These are phyloP conservation scores for Thera obeliscata DNA, from an alignment of 2,888 invertebrate genomes.

Conservation along the genomic window DNA sequence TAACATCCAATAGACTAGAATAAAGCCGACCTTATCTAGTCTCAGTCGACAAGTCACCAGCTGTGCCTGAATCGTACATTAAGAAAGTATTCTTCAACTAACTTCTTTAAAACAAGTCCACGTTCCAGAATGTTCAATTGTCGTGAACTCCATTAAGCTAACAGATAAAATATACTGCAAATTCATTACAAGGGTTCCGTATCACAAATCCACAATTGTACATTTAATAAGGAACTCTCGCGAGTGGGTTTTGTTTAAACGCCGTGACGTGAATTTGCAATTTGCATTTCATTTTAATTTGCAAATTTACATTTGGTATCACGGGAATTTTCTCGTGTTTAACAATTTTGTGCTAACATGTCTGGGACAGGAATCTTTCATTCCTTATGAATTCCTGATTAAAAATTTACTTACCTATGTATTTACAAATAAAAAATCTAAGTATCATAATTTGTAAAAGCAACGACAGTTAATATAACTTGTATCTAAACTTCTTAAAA, in stretches of 20 bases:
- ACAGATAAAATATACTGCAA: slow-evolving; percentile 1
- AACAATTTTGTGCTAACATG: slow-evolving; percentile 25
- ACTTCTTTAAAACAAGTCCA: not conserved
- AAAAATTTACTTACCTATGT: not conserved
- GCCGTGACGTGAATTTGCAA: slow-evolving; percentile 59
- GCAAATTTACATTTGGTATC: slow-evolving; percentile 40
- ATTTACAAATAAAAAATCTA: no score
- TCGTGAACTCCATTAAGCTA: not conserved
- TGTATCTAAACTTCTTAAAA: not conserved
- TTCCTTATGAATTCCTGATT: not conserved
- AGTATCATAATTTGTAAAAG: no score
- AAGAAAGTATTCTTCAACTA: not conserved
- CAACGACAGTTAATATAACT: no score
- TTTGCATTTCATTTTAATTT: slow-evolving; percentile 48
- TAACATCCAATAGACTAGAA: no score
- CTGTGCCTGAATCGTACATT: no score
- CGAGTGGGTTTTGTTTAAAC: slow-evolving; percentile 50
- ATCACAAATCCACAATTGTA: slow-evolving; percentile 4
- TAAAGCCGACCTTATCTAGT: no score
- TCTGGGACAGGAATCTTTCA: slow-evolving; percentile 3
- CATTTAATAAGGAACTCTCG: slow-evolving; percentile 17
- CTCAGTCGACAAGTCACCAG: no score
- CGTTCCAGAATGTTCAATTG: not conserved
- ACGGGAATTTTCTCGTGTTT: slow-evolving; percentile 38
- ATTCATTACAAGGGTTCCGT: slow-evolving; percentile 1